Percentiles rank a stretch among this genome's conserved stretches.
Conservation (phyloP, 2,888 invertebrate species). For the Chironomus tentans region DNA sequence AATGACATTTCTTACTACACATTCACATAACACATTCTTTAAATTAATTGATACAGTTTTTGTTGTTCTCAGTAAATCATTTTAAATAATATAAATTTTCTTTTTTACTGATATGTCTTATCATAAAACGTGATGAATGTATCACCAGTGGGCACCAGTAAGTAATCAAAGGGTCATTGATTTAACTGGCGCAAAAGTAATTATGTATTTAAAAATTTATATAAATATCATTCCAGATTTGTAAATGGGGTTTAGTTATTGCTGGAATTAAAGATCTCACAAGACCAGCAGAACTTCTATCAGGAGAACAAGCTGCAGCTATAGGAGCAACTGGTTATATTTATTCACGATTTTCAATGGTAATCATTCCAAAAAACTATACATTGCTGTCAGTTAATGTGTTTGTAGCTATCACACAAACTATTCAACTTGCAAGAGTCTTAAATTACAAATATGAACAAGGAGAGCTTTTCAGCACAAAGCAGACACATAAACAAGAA, state of each 20-base stretch:
- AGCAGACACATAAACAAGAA: not conserved
- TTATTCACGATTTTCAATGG: constrained; percentile 18
- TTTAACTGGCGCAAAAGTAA: too few relatives aligned
- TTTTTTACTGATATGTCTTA: too few relatives aligned
- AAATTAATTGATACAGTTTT: too few relatives aligned
- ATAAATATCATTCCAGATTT: not conserved
- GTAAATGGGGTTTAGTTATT: constrained; percentile 24
- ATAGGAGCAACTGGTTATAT: constrained; percentile 14
- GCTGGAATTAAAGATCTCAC: constrained; percentile 15
- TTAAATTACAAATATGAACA: constrained; percentile 14
- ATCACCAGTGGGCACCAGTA: not conserved
- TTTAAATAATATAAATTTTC: too few relatives aligned
- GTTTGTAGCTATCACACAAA: constrained; percentile 23
- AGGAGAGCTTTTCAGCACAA: not conserved
- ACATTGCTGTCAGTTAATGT: constrained; percentile 17
- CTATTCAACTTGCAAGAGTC: constrained; percentile 10
- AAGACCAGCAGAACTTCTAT: constrained; percentile 8
- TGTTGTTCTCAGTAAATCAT: too few relatives aligned
- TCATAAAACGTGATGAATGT: not conserved
- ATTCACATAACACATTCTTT: too few relatives aligned
- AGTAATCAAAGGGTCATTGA: not conserved
- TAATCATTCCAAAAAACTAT: constrained; percentile 20
- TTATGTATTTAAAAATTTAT: not conserved
- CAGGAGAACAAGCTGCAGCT: constrained; percentile 3
- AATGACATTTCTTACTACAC: too few relatives aligned